Base-by-base conservation (phyloP, 2,888 invertebrate species). In the Eumacrocentrus americanus region DNA sequence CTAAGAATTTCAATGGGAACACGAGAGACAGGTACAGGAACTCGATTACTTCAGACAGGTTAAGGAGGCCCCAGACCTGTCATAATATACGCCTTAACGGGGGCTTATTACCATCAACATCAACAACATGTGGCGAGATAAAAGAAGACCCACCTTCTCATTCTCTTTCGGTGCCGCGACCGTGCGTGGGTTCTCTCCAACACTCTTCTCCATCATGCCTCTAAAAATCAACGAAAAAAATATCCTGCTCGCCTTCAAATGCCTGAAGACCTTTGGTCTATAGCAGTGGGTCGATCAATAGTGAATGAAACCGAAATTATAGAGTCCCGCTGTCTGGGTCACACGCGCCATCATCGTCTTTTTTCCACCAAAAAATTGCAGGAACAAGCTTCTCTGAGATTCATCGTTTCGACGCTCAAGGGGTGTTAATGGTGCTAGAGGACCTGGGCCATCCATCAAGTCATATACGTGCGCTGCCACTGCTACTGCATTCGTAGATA, bases 381-480 rank as follows among this genome's bases (percentile, higher is more conserved):
- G 22, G n/a, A 29, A 14, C n/a, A 44, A 55, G 40, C 22, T 42
- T 23, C 34, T 55, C 23, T 50, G 29, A 40, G 35, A 55, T 60
- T 54, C 50, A 60, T 47, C 61, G 47, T 52, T 56, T 46, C 23
- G 29, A 55, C 51, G 51, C 44, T 50, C 48, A 23, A 58, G 42
- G 68, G 66, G 72, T 71, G 73, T 72, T 74, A 74, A 74, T 75
- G 75, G 74, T 68, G 61, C 72, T 65, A 64, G 67, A 72, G 69
- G 67, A 65, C 64, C 64, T 61, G 56, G 62, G 63, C 70, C 67
- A 74, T 75, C 72, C 69, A 73, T 74, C 75, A 66, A 67, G 61
- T 66, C 61, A 65, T 55, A 54, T 68, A 66, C 64, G 63, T 58
- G 57, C 14, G 4, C 56, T 20, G 57, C 62, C 58, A 55, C 62